phyloP scores from a whole-genome alignment of 2,113 vertebrate genomes.

The Grallaria varia region DNA sequence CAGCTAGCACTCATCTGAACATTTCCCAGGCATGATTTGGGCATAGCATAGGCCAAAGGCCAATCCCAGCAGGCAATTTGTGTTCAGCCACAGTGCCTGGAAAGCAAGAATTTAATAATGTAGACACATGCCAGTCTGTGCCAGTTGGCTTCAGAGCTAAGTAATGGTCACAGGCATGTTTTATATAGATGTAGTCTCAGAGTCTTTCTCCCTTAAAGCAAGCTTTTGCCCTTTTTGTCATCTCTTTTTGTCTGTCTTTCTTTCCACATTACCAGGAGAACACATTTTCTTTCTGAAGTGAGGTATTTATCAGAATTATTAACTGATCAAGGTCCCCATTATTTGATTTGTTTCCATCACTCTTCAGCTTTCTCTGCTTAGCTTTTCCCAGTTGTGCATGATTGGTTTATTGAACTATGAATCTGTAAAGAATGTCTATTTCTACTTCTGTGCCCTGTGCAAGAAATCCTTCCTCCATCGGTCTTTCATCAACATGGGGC shows the following conservation, averaged over 20 bases:
- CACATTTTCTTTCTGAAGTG: background rate
- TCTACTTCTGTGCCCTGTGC: background rate
- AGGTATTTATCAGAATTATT: background rate
- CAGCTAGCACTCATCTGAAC: background rate
- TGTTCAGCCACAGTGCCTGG: background rate
- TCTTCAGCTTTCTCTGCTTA: background rate
- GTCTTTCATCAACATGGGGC: background rate
- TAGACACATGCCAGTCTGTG: background rate
- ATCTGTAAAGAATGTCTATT: background rate
- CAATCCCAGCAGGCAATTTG: conserved; percentile 28
- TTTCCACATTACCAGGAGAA: background rate
- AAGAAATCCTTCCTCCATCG: background rate
- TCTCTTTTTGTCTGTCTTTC: background rate
- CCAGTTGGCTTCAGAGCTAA: conserved; percentile 20
- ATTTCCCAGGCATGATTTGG: background rate
- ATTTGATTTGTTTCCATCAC: background rate
- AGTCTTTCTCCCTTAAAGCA: background rate
- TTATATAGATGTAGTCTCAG: background rate
- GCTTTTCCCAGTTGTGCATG: background rate
- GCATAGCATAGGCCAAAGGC: conserved; percentile 47
- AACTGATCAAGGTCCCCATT: background rate
- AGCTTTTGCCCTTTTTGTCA: background rate
- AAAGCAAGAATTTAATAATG: conserved; percentile 44
- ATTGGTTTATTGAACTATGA: background rate
- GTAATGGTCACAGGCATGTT: background rate